A percentile compares a stretch with the other conserved stretches of the same genome.
Evolutionary conservation across 2,797 vertebrate species (phyloP).

Genomic region (Echeneis naucrates): DNA sequence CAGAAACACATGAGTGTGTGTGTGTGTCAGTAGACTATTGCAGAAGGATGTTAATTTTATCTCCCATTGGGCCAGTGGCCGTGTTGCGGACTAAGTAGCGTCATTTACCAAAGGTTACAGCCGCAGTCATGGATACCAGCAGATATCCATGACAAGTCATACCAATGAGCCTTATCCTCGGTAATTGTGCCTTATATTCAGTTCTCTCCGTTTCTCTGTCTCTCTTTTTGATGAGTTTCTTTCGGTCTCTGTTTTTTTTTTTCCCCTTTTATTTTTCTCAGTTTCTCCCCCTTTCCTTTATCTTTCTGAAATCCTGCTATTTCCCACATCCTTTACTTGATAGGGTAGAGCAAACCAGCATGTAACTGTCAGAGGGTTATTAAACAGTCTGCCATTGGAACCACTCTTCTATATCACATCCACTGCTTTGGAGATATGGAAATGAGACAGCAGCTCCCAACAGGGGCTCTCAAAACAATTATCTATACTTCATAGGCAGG

Average conservation of each 20-base stretch:
- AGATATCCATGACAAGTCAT: slow-evolving; percentile 72
- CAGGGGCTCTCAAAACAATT: slow-evolving; percentile 72
- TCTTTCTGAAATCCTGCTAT: slow-evolving; percentile 38
- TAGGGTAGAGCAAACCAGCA: slow-evolving; percentile 48
- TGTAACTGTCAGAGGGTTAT: slow-evolving; percentile 48
- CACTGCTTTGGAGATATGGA: slow-evolving; percentile 55
- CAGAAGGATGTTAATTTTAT: slow-evolving; percentile 71
- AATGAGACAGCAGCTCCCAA: slow-evolving; percentile 64
- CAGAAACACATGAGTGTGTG: slow-evolving; percentile 13
- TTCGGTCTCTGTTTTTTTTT: slow-evolving; percentile 38
- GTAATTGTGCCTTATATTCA: slow-evolving; percentile 57
- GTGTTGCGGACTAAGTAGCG: slow-evolving; percentile 71
- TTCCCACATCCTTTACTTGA: slow-evolving; percentile 34
- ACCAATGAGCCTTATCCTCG: slow-evolving; percentile 68
- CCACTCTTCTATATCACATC: slow-evolving; percentile 46
- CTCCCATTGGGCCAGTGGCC: slow-evolving; percentile 58
- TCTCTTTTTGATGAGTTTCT: slow-evolving; percentile 15
- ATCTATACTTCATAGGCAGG: slow-evolving; percentile 59
- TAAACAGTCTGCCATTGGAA: slow-evolving; percentile 44
- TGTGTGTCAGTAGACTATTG: slow-evolving; percentile 39
- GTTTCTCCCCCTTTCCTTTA: slow-evolving; percentile 24
- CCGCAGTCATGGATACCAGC: slow-evolving; percentile 70
- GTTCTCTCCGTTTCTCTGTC: slow-evolving; percentile 30
- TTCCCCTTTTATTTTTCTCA: slow-evolving; percentile 29
- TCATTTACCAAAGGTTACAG: slow-evolving; percentile 78